Conservation (phyloP, 2,888 invertebrate species). For the Shargacucullia verbasci region DNA sequence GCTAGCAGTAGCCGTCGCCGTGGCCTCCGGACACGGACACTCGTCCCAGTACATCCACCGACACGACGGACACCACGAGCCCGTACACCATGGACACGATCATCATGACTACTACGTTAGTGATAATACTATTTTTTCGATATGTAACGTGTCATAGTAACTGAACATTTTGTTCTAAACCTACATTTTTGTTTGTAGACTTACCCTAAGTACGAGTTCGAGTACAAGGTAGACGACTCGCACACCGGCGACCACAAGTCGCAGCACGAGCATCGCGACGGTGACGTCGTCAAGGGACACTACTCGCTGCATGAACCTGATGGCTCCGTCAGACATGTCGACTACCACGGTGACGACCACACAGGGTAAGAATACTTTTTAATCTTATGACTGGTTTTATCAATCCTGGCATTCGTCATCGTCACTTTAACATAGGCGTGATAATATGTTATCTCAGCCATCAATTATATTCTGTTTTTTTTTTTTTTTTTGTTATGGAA, state of each 20-base stretch:
- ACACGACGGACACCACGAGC: conserved; percentile 69
- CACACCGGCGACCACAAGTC: conserved; percentile 84
- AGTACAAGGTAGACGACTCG: conserved; percentile 82
- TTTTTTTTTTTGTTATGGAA: too few species aligned
- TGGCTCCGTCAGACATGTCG: conserved; percentile 77
- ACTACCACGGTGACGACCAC: conserved; percentile 60
- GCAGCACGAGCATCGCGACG: conserved; percentile 84
- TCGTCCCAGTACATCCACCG: conserved; percentile 60
- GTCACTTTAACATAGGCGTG: too few species aligned
- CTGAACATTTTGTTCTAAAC: neutral
- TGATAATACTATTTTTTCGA: neutral
- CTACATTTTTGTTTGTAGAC: conserved; percentile 53
- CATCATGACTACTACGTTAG: conserved; percentile 47
- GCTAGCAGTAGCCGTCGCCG: conserved; percentile 17
- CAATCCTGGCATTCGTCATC: too few species aligned
- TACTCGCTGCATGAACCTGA: conserved; percentile 87
- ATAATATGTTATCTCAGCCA: too few species aligned
- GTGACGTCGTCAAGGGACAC: conserved; percentile 88
- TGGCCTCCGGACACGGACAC: conserved; percentile 37
- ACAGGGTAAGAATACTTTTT: conserved; percentile 15
- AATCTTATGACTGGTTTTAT: too few species aligned
- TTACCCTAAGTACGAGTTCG: conserved; percentile 79
- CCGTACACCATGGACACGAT: conserved; percentile 61
- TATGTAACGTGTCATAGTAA: neutral
- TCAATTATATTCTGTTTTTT: too few species aligned